Evolutionary conservation across 2,113 vertebrate species (phyloP), one percentile per base, ranked within the genome.

Genomic region (Pterocles gutturalis): DNA sequence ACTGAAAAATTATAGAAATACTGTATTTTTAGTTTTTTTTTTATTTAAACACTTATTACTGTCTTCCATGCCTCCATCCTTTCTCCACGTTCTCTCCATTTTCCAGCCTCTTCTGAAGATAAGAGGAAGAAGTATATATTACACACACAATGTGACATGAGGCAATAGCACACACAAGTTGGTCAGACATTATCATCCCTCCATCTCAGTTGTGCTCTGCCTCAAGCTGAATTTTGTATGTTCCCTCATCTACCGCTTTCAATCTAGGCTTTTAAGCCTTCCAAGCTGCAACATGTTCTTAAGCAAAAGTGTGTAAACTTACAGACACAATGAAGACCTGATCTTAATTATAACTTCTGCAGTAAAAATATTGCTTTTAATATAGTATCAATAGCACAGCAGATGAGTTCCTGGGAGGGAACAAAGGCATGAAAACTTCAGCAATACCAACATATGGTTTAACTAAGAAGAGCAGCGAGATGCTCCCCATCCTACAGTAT

Each of bases 271-370:
- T 72, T 76, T 61, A 77, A 77, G 46, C 13, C 57, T 77, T 64
- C 62, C 51, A 24, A 90, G 46, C 48, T 36, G 72, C 24, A 70
- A 48, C 4, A 29, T 34, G 19, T 54, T 80, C 51, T 57, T 28
- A 49, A 31, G 64, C 31, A 61, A 43, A 31, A 61, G 41, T 7
- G 24, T 48, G 43, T 11, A 66, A 61, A 55, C 22, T 75, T 18
- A 22, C 5, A 75, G 33, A 25, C 17, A 82, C 57, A 91, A 67
- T 48, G 55, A 66, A 78, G 55, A 66, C 11, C 71, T 66, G 80
- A 67, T 72, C 66, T 81, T 94, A 95, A 95, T 93, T 90, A 92
- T 10, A 92, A 86, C 65, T 89, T 86, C 64, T n/a, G 38, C 34
- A 78, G 53, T 48, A 81, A 86, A 96, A 88, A 77, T 60, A 89